Evolutionary conservation across 2,888 invertebrate genomes (phyloP).

Genomic region (Polia nebulosa): DNA sequence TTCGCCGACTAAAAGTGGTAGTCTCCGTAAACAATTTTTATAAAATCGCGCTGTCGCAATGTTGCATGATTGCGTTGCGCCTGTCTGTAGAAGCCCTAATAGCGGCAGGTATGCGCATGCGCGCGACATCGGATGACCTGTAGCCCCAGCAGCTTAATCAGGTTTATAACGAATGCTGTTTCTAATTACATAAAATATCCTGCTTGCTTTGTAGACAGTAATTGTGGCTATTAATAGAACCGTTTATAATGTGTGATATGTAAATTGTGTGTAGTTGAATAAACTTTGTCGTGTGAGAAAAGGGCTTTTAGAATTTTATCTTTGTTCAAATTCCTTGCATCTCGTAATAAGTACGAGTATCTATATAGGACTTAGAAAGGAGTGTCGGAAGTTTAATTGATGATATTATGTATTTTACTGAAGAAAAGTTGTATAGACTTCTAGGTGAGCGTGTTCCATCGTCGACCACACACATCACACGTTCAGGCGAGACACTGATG

Average conservation of each 20-base stretch:
- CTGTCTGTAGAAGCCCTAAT: conserved; percentile 23
- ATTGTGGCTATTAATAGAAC: conserved; percentile 52
- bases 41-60: not conserved
- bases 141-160: conserved; percentile 58
- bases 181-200: conserved; percentile 45
- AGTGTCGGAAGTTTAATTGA: not conserved
- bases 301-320: conserved; percentile 24
- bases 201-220: conserved; percentile 27
- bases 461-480: not conserved
- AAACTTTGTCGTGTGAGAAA: conserved; percentile 19
- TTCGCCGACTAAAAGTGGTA: not conserved
- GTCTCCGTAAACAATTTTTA: not conserved
- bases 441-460: too few relatives aligned
- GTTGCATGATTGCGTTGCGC: not conserved
- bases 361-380: not conserved
- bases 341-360: not conserved
- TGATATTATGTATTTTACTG: not conserved
- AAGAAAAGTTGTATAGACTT: too few relatives aligned
- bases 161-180: conserved; percentile 51
- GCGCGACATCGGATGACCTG: conserved; percentile 54
- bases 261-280: conserved; percentile 43
- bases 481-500: not conserved
- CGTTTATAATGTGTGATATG: conserved; percentile 49
- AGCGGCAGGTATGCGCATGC: conserved; percentile 34
- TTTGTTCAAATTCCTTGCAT: not conserved